Evolutionary conservation across 2,888 invertebrate genomes (phyloP).

Genomic region (Drosophila infuscata): DNA sequence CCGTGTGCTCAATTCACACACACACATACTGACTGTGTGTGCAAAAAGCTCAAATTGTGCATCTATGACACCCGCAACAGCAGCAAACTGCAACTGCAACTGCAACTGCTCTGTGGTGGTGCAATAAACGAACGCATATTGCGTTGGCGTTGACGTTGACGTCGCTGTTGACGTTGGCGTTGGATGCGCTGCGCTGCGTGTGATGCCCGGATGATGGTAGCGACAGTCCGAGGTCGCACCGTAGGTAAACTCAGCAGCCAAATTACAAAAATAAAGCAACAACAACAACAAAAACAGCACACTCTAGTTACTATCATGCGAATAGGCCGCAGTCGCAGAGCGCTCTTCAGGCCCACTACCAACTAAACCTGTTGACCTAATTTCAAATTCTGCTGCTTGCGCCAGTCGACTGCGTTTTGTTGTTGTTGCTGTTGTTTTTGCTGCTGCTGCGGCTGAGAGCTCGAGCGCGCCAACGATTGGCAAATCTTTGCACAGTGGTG

Average conservation of each 20-base stretch:
- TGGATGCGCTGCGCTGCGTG: constrained; percentile 26
- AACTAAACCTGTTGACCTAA: constrained; percentile 86
- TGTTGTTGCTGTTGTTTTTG: constrained; percentile 56
- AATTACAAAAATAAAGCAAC: constrained; percentile 41
- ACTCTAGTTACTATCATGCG: constrained; percentile 63
- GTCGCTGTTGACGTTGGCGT: constrained; percentile 37
- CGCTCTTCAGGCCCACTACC: constrained; percentile 71
- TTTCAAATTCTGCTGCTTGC: constrained; percentile 82
- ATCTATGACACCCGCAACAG: constrained; percentile 57
- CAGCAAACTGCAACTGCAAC: constrained; percentile 59
- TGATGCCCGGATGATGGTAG: constrained; percentile 64
- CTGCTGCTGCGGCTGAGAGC: constrained; percentile 60
- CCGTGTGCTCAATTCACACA: constrained; percentile 73
- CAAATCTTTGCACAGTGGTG: constrained; percentile 72
- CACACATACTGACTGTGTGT: constrained; percentile 12
- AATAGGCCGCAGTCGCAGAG: constrained; percentile 63
- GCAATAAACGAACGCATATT: constrained; percentile 79
- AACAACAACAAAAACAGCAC: constrained; percentile 38
- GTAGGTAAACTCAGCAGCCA: constrained; percentile 65
- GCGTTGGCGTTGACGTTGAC: constrained; percentile 62
- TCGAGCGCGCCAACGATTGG: constrained; percentile 73
- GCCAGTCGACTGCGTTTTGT: constrained; percentile 58
- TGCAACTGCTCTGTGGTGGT: constrained; percentile 74
- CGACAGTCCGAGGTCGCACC: constrained; percentile 73
- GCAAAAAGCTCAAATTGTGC: constrained; percentile 64